Evolutionary conservation across 2,888 invertebrate species (phyloP).

Genomic region (Tenodera sinensis): DNA sequence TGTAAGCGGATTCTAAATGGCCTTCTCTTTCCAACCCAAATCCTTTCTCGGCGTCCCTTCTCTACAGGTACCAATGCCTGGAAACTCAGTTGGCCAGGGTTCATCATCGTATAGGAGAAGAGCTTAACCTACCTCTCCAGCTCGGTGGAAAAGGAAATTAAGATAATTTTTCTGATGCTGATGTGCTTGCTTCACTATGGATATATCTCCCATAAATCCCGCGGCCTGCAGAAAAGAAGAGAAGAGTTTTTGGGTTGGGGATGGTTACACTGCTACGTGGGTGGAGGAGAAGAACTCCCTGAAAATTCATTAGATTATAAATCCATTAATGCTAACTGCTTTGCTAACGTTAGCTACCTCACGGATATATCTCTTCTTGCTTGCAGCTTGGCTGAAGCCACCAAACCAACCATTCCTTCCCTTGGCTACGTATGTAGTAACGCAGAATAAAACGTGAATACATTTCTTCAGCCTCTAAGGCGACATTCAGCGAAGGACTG

Average conservation of each 20-base stretch:
- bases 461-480: background rate
- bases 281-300: conserved; percentile 36
- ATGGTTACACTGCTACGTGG: background rate
- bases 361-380: background rate
- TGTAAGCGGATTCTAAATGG: background rate
- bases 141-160: conserved; percentile 26
- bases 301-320: conserved; percentile 45
- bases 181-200: conserved; percentile 22
- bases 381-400: background rate
- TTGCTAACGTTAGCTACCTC: background rate
- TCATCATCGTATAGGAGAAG: background rate
- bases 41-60: background rate
- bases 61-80: background rate
- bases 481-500: background rate
- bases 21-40: background rate
- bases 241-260: background rate
- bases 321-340: conserved; percentile 39
- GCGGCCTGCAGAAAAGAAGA: conserved; percentile 10
- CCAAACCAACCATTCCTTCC: background rate
- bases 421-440: background rate
- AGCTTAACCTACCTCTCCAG: conserved; percentile 18
- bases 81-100: background rate
- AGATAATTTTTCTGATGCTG: conserved; percentile 27
- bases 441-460: background rate
- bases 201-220: conserved; percentile 14